Conservation (phyloP, 2,888 invertebrate genomes). For the Drosophila kanekoi region DNA sequence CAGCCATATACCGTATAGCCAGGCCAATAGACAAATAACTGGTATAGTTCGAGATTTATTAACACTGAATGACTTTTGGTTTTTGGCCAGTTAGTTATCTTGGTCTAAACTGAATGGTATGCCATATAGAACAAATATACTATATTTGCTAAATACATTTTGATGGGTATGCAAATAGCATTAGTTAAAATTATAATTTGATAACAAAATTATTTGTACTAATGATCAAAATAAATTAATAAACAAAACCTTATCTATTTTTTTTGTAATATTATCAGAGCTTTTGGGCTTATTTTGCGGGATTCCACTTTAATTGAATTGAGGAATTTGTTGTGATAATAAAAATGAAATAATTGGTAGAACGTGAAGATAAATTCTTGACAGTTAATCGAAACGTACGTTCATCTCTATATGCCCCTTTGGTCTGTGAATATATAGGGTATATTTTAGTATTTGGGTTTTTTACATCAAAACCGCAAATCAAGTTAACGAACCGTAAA, state of each 20-base stretch:
- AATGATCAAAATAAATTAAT: neutral
- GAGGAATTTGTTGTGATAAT: neutral
- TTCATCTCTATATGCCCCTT: no score
- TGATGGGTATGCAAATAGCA: neutral
- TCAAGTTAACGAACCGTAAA: no score
- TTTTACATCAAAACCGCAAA: no score
- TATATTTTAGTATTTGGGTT: no score
- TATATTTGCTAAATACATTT: neutral
- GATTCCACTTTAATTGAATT: neutral
- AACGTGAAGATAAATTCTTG: no score
- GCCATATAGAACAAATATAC: neutral
- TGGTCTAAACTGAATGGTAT: no score
- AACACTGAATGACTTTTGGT: neutral
- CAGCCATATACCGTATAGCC: neutral
- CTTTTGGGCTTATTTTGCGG: neutral
- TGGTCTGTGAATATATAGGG: no score
- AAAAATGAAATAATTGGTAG: neutral
- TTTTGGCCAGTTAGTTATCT: no score
- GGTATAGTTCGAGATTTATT: constrained; percentile 2
- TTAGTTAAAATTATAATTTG: neutral
- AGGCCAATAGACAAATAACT: neutral
- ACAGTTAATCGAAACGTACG: no score
- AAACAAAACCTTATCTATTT: constrained; percentile 2
- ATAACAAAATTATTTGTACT: neutral
- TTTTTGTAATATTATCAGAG: neutral